Percentiles rank a stretch among this genome's conserved stretches.
These are phyloP conservation scores for Habropoda laboriosa DNA, from an alignment of 1,140 invertebrate species.

Conservation along the genomic window DNA sequence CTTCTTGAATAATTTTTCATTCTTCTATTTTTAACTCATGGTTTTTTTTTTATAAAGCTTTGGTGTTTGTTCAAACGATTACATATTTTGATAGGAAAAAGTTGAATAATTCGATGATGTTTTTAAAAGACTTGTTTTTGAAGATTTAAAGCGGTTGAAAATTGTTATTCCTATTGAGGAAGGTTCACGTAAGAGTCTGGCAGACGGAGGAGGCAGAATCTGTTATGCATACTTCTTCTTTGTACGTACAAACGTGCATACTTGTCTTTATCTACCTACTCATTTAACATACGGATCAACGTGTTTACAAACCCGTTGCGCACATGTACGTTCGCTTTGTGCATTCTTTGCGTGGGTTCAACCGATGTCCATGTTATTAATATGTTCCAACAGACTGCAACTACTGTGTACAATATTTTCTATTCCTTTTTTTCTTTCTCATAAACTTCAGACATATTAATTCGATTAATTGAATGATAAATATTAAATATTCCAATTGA, in stretches of 20 bases:
- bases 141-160: background rate
- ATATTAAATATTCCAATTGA: no score
- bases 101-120: background rate
- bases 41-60: background rate
- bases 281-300: slow-evolving; percentile 32
- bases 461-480: no score
- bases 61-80: background rate
- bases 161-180: background rate
- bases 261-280: slow-evolving; percentile 16
- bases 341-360: slow-evolving; percentile 29
- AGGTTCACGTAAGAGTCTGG: background rate
- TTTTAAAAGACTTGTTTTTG: background rate
- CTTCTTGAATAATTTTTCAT: background rate
- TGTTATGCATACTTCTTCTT: slow-evolving; percentile 39
- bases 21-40: background rate
- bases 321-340: slow-evolving; percentile 15
- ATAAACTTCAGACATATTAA: background rate
- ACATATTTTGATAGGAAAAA: background rate
- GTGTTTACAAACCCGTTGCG: slow-evolving; percentile 32
- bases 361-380: background rate
- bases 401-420: background rate
- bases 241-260: slow-evolving; percentile 28
- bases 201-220: background rate
- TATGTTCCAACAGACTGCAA: background rate
- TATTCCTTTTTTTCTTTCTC: background rate